These are phyloP conservation scores for Megaceryle torquata DNA, from an alignment of 2,113 vertebrate genomes.

Conservation along the genomic window DNA sequence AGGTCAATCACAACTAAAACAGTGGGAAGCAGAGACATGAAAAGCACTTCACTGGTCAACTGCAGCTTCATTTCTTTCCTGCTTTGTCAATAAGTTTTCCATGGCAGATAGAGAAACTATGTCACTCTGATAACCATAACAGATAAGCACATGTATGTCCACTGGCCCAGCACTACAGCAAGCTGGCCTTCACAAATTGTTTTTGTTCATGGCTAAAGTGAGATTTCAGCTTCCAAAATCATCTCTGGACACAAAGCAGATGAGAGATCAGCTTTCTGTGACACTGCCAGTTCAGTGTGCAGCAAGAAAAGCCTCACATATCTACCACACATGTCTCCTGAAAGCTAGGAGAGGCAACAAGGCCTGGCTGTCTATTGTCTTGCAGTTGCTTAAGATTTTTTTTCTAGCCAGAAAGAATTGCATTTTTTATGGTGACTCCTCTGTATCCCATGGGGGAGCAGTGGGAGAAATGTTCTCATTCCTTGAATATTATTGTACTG, in stretches of 20 bases:
- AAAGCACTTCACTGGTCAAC: slow-evolving; percentile 5
- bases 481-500: slow-evolving; percentile 5
- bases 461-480: slow-evolving; percentile 62
- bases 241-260: not conserved
- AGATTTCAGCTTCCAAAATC: not conserved
- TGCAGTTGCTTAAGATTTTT: not conserved
- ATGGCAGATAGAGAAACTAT: slow-evolving; percentile 13
- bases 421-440: slow-evolving; percentile 23
- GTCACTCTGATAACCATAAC: slow-evolving; percentile 19
- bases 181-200: not conserved
- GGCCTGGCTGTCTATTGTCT: slow-evolving; percentile 28
- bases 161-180: not conserved
- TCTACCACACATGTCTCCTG: slow-evolving; percentile 12
- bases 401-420: slow-evolving; percentile 17
- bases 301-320: not conserved
- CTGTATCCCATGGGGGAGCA: slow-evolving; percentile 39
- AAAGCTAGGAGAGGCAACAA: not conserved
- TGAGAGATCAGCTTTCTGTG: not conserved
- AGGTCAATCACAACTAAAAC: slow-evolving; percentile 16
- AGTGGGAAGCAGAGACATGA: slow-evolving; percentile 10
- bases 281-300: not conserved
- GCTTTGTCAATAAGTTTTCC: slow-evolving; percentile 48
- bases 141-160: slow-evolving; percentile 4
- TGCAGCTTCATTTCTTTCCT: slow-evolving; percentile 45
- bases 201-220: not conserved